A percentile compares a stretch with the other conserved stretches of the same genome.
Conservation (phyloP, 2,888 invertebrate genomes). For the Chorisops tibialis region DNA sequence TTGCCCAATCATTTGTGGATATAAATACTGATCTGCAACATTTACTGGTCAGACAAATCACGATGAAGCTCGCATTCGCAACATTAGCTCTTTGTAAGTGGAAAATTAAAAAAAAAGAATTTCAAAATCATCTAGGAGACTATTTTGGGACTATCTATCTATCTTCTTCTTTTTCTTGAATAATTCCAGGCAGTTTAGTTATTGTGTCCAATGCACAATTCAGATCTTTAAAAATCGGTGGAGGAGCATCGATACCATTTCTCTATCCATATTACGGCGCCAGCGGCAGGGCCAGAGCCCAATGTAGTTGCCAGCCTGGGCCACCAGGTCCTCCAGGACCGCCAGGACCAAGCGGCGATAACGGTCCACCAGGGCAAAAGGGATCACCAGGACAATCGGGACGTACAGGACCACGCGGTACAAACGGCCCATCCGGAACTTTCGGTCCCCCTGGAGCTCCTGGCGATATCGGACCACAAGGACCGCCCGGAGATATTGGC, state of each 20-base stretch:
- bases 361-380: conserved; percentile 60
- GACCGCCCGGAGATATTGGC: conserved; percentile 62
- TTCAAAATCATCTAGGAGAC: neutral
- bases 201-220: conserved; percentile 11
- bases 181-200: neutral
- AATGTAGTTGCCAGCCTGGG: conserved; percentile 56
- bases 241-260: neutral
- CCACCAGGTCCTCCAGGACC: conserved; percentile 61
- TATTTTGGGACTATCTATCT: neutral
- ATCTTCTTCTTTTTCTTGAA: neutral
- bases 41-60: neutral
- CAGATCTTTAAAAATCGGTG: conserved; percentile 11
- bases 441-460: conserved; percentile 18
- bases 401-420: conserved; percentile 55
- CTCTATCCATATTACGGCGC: conserved; percentile 9
- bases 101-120: no score
- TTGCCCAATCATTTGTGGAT: neutral
- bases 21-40: conserved; percentile 12
- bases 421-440: conserved; percentile 61
- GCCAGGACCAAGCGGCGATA: conserved; percentile 69
- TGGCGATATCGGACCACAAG: conserved; percentile 19
- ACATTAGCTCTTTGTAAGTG: conserved; percentile 15
- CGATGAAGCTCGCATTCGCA: conserved; percentile 16
- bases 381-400: conserved; percentile 23
- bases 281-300: conserved; percentile 58